Evolutionary conservation across 2,113 vertebrate genomes (phyloP).

Genomic region (Epinephelus moara): DNA sequence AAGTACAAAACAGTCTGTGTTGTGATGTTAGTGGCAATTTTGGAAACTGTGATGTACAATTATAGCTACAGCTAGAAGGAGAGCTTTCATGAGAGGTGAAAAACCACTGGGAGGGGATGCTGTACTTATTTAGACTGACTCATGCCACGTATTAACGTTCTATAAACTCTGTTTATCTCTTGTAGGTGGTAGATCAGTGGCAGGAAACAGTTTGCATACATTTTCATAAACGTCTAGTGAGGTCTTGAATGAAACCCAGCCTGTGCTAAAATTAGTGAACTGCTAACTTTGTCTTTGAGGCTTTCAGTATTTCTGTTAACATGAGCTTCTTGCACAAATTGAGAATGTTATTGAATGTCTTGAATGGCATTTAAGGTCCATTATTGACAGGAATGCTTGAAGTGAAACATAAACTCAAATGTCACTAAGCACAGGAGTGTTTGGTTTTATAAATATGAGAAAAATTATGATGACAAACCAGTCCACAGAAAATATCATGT

Average conservation of each 20-base stretch:
- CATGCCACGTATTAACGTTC: neutral
- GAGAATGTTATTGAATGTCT: neutral
- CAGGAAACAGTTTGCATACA: neutral
- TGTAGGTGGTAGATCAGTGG: neutral
- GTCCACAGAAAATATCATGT: neutral
- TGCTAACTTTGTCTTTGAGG: neutral
- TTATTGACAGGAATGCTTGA: neutral
- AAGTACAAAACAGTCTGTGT: neutral
- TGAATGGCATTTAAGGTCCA: neutral
- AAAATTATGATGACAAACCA: neutral
- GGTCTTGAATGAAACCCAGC: neutral
- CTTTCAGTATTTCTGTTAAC: neutral
- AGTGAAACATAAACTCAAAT: neutral
- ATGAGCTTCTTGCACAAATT: neutral
- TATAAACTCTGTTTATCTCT: neutral
- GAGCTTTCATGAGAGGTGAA: neutral
- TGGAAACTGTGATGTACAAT: slow-evolving; percentile 10
- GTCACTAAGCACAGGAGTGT: neutral
- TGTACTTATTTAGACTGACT: slow-evolving; percentile 7
- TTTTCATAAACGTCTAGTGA: neutral
- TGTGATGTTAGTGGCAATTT: neutral
- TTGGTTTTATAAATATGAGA: no score
- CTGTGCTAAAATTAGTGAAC: neutral
- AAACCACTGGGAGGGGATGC: neutral
- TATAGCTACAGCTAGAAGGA: neutral